These are phyloP conservation scores for Clarias fuscus DNA, from an alignment of 2,797 vertebrate species.

Conservation along the genomic window DNA sequence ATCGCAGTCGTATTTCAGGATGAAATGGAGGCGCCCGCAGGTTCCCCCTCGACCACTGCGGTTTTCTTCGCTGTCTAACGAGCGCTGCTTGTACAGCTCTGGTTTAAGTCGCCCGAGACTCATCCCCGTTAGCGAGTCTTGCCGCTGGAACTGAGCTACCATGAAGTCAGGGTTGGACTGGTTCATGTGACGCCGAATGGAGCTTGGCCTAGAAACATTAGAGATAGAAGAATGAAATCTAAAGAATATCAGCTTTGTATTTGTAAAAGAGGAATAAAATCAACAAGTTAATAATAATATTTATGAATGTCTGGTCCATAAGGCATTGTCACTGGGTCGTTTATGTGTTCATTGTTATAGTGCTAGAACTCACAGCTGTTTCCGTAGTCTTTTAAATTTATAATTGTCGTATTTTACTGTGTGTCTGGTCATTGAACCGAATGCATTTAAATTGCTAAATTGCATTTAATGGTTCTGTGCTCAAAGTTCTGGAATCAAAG, in stretches of 20 bases:
- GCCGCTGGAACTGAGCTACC: conserved; percentile 93
- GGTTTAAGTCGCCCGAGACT: conserved; percentile 92
- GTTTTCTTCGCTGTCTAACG: conserved; percentile 88
- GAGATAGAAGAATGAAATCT: neutral
- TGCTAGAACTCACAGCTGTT: neutral
- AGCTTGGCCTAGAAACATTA: conserved; percentile 70
- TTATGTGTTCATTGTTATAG: neutral
- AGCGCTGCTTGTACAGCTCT: conserved; percentile 95
- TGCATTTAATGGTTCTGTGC: neutral
- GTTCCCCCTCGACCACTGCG: conserved; percentile 78
- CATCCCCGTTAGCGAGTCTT: conserved; percentile 93
- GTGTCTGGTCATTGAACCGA: neutral
- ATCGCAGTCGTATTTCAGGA: conserved; percentile 95
- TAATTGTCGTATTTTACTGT: neutral
- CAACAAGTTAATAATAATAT: neutral
- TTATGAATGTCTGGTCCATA: neutral
- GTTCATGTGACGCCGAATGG: conserved; percentile 94
- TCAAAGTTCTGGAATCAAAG: neutral
- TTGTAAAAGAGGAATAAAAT: neutral
- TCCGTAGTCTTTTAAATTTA: neutral
- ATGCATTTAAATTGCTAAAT: neutral
- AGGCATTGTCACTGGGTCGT: neutral
- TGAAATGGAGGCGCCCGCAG: conserved; percentile 93
- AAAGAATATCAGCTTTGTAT: neutral
- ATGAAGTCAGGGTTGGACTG: conserved; percentile 97